phyloP scores from a whole-genome alignment of 2,113 vertebrate genomes.

The Anguilla japonica region DNA sequence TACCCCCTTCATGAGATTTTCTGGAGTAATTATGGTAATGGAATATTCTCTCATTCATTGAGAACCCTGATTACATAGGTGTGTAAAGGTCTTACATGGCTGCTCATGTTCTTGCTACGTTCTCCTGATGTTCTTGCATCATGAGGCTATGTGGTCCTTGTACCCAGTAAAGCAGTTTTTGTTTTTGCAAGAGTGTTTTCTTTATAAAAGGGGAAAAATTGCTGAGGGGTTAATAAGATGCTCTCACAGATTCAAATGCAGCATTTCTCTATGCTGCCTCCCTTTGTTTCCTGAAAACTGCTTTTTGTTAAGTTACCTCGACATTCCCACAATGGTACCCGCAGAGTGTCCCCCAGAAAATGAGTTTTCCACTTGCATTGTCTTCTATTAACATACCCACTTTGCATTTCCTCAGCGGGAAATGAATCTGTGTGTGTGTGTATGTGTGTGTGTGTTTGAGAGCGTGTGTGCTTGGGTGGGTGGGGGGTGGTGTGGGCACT shows the following conservation, averaged over 20 bases:
- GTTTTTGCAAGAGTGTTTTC: neutral
- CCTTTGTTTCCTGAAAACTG: constrained; percentile 67
- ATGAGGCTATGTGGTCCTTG: neutral
- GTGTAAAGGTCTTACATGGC: neutral
- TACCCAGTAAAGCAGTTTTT: neutral
- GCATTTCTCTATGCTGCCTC: constrained; percentile 57
- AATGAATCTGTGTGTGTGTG: constrained; percentile 64
- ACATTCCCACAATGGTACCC: constrained; percentile 57
- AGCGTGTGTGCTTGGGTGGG: constrained; percentile 42
- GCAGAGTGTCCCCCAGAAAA: constrained; percentile 64
- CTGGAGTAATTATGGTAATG: constrained; percentile 69
- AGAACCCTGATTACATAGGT: constrained; percentile 64
- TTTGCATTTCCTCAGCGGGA: constrained; percentile 62
- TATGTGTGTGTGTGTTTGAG: constrained; percentile 50
- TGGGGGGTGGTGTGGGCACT: constrained; percentile 26
- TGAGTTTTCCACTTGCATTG: constrained; percentile 59
- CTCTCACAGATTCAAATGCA: constrained; percentile 66
- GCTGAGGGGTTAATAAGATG: constrained; percentile 72
- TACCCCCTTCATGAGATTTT: constrained; percentile 37
- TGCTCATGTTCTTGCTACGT: neutral
- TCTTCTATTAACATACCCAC: constrained; percentile 69
- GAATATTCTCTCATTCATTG: constrained; percentile 65
- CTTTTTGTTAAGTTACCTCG: constrained; percentile 38
- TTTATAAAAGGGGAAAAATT: no score
- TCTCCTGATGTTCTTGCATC: neutral